Conservation (phyloP, 2,888 invertebrate species). For the Pachymerium ferrugineum region DNA sequence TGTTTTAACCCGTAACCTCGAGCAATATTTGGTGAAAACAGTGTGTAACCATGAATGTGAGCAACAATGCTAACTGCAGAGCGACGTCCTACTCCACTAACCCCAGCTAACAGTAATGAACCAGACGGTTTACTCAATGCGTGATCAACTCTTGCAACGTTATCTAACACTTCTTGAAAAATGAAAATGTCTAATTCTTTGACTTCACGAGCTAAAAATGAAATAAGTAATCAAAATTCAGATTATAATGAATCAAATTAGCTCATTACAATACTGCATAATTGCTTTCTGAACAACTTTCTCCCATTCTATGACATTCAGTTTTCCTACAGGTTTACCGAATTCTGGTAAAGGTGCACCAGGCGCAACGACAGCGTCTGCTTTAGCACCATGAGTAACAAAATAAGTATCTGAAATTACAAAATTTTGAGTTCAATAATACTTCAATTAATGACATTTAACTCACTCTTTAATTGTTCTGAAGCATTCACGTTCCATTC, state of each 20-base stretch:
- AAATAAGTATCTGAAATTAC: conserved; percentile 43
- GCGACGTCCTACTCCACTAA: conserved; percentile 73
- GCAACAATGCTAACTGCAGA: conserved; percentile 70
- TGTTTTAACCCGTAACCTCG: conserved; percentile 57
- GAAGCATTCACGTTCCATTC: conserved; percentile 49
- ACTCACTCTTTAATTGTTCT: conserved; percentile 41
- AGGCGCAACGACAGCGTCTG: conserved; percentile 35
- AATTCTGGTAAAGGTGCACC: conserved; percentile 40
- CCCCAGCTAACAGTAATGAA: conserved; percentile 65
- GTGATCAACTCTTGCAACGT: conserved; percentile 60
- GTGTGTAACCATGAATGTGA: conserved; percentile 62
- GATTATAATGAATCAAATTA: not conserved
- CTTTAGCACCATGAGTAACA: conserved; percentile 47
- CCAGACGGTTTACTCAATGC: conserved; percentile 59
- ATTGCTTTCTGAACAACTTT: conserved; percentile 49
- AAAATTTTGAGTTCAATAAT: conserved; percentile 31
- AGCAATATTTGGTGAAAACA: conserved; percentile 54
- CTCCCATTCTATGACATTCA: conserved; percentile 46
- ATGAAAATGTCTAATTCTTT: conserved; percentile 59
- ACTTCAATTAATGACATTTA: conserved; percentile 35
- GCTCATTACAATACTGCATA: conserved; percentile 31
- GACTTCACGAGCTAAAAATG: conserved; percentile 58
- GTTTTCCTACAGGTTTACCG: conserved; percentile 48
- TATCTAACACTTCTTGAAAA: conserved; percentile 61
- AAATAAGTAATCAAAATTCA: not conserved